phyloP scores from a whole-genome alignment of 2,888 invertebrate genomes.

The Enchytraeus crypticus region DNA sequence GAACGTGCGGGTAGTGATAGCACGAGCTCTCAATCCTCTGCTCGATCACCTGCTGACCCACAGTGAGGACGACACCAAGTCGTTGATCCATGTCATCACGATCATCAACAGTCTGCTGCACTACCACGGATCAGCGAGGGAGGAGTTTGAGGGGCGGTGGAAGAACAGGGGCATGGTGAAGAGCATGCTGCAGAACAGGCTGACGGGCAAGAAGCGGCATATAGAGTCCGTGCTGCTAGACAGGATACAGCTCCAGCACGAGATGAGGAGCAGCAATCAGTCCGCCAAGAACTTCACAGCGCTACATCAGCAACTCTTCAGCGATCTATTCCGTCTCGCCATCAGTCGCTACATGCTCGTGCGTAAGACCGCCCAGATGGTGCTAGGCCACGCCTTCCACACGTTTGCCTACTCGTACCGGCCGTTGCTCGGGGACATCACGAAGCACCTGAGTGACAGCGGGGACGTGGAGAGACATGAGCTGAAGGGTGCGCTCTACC shows the following conservation, averaged over 20 bases:
- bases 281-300: constrained; percentile 52
- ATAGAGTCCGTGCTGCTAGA: constrained; percentile 60
- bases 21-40: too few relatives aligned
- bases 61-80: constrained; percentile 71
- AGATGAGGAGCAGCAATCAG: constrained; percentile 47
- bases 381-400: constrained; percentile 58
- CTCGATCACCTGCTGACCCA: constrained; percentile 59
- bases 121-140: constrained; percentile 53
- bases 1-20: too few relatives aligned
- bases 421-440: constrained; percentile 59
- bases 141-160: constrained; percentile 59
- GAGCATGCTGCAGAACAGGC: constrained; percentile 43
- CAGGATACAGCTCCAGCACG: constrained; percentile 61
- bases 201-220: constrained; percentile 58
- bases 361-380: constrained; percentile 61
- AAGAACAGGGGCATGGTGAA: constrained; percentile 59
- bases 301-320: constrained; percentile 57
- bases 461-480: constrained; percentile 52
- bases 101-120: constrained; percentile 55
- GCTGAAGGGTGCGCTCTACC: constrained; percentile 64
- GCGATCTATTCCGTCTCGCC: constrained; percentile 58
- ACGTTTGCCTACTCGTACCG: constrained; percentile 65
- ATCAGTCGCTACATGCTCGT: constrained; percentile 63
- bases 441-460: constrained; percentile 54
- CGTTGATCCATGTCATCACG: constrained; percentile 58